Evolutionary conservation across 2,888 invertebrate species (phyloP).

Genomic region (Amiota communis): DNA sequence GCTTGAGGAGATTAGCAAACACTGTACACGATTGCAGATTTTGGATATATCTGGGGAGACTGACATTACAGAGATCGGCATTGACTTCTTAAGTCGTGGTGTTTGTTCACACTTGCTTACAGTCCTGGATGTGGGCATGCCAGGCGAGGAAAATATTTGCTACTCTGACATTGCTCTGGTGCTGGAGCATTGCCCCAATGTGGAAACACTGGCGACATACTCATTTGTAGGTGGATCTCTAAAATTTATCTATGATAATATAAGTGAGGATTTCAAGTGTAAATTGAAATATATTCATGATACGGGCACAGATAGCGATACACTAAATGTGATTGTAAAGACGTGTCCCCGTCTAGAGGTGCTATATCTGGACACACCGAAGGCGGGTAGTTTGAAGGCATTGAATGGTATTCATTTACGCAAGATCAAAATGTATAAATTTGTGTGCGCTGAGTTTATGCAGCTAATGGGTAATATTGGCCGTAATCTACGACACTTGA

Average conservation of each 20-base stretch:
- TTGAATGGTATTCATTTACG: conserved; percentile 70
- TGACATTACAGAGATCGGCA: conserved; percentile 79
- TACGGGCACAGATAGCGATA: conserved; percentile 77
- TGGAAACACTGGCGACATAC: conserved; percentile 79
- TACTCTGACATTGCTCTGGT: conserved; percentile 79
- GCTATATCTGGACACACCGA: conserved; percentile 79
- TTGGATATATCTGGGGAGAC: conserved; percentile 83
- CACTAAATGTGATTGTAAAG: conserved; percentile 77
- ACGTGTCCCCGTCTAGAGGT: conserved; percentile 79
- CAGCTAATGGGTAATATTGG: conserved; percentile 76
- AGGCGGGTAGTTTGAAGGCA: conserved; percentile 71
- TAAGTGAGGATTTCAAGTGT: conserved; percentile 77
- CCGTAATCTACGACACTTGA: conserved; percentile 75
- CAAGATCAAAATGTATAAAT: conserved; percentile 78
- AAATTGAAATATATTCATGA: conserved; percentile 81
- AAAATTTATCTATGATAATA: conserved; percentile 75
- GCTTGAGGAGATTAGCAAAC: conserved; percentile 76
- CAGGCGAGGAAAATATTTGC: conserved; percentile 81
- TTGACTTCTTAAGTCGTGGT: conserved; percentile 76
- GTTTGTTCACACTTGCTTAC: conserved; percentile 76
- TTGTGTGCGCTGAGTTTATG: conserved; percentile 78
- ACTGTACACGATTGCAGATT: conserved; percentile 76
- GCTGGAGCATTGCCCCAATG: conserved; percentile 78
- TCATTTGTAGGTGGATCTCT: conserved; percentile 80
- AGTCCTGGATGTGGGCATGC: conserved; percentile 80